Evolutionary conservation across 2,113 vertebrate genomes (phyloP).

Genomic region (Equus przewalskii): DNA sequence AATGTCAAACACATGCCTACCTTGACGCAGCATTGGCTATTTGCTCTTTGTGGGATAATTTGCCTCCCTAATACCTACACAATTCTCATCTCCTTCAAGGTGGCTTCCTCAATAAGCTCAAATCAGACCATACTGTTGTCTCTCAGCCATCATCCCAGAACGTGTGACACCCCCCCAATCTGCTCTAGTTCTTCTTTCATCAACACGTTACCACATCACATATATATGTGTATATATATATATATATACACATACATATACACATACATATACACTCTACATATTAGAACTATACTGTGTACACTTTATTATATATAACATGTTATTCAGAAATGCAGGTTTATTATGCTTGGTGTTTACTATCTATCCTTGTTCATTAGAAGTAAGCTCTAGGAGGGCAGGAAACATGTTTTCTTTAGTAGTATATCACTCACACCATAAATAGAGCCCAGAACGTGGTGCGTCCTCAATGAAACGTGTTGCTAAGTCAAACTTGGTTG

Average conservation of each 20-base stretch:
- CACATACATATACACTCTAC: not conserved
- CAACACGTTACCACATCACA: not conserved
- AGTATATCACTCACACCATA: not conserved
- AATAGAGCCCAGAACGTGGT: not conserved
- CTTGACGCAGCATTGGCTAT: not conserved
- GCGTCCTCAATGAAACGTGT: not conserved
- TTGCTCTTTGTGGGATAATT: not conserved
- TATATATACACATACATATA: not conserved
- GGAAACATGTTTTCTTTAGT: not conserved
- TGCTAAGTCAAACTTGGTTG: not conserved
- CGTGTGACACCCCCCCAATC: fast-evolving
- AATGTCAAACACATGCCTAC: not conserved
- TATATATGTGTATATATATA: not conserved
- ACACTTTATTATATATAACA: not conserved
- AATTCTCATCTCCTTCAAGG: not conserved
- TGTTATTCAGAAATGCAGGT: not conserved
- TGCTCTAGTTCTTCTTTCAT: not conserved
- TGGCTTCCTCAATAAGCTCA: not conserved
- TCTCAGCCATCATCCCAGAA: not conserved
- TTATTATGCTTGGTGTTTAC: not conserved
- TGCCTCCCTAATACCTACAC: not conserved
- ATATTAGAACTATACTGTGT: not conserved
- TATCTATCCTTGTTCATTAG: not conserved
- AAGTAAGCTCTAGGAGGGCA: not conserved
- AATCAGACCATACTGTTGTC: not conserved